Evolutionary conservation across 2,797 vertebrate species (phyloP), one percentile per base, ranked within the genome.

Genomic region (Channa striata): DNA sequence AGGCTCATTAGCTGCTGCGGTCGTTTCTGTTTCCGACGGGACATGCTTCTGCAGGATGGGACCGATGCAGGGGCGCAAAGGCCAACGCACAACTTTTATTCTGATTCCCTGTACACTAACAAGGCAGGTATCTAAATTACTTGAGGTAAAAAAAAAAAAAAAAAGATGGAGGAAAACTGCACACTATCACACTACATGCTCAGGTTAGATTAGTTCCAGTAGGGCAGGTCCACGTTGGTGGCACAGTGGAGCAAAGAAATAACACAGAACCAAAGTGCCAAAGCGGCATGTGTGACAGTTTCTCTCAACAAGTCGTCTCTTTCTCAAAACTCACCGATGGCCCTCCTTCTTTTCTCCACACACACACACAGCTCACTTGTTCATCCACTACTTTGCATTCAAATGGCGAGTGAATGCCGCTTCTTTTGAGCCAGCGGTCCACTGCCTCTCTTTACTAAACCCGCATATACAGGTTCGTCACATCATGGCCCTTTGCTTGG

Each of bases 361-460:
- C 80, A 82, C 84, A 82, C 83, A 91, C 91, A 93, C 88, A 87
- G 83, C 88, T 89, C 82, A 91, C 90, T 93, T 94, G 92, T 93
- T 93, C 93, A 90, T 88, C 87, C 61, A 70, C 90, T 92, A 91
- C 91, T 94, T 95, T 93, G 90, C 93, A 95, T 94, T 94, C 93
- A 93, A 94, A 94, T 92, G 87, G 92, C 81, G 90, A 91, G 88
- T 87, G 89, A 91, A 93, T 89, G 87, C 88, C 87, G 87, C 71
- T 86, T 87, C 88, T 91, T 92, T 91, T 83, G 77, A 87, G 82
- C 81, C 83, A 85, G 70, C 84, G 80, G 83, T 84, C 73, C 77
- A 50, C 78, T 84, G 83, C 83, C 72, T 83, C 73, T 72, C 64
- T 77, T 85, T 62, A 65, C 64, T 74, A 80, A 85, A 70, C 64